Evolutionary conservation across 2,888 invertebrate species (phyloP).

Genomic region (Trichogramma evanescens): DNA sequence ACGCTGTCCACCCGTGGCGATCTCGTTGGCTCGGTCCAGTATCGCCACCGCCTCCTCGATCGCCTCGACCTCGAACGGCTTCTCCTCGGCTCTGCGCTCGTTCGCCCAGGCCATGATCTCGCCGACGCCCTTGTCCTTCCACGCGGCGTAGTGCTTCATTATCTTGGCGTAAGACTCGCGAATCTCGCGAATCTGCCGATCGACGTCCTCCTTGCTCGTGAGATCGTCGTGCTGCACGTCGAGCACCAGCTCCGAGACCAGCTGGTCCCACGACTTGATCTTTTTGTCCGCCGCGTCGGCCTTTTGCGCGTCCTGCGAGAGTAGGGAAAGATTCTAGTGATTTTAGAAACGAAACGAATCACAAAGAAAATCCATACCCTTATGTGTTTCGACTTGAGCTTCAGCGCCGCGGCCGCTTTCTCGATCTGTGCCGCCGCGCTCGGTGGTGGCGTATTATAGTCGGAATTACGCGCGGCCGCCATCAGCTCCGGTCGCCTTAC

Average conservation of each 20-base stretch:
- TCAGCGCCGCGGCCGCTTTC: constrained; percentile 7
- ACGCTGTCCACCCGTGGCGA: constrained; percentile 21
- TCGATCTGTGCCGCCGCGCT: background rate
- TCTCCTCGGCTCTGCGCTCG: constrained; percentile 14
- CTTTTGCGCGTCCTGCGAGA: constrained; percentile 7
- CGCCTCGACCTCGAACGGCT: constrained; percentile 4
- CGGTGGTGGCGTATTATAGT: background rate
- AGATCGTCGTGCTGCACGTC: background rate
- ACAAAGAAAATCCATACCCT: constrained; percentile 9
- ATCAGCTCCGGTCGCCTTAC: constrained; percentile 11
- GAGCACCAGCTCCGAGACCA: constrained; percentile 13
- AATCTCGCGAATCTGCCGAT: constrained; percentile 1
- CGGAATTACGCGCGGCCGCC: background rate
- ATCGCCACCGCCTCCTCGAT: constrained; percentile 18
- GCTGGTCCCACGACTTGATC: constrained; percentile 14
- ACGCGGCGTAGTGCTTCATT: background rate
- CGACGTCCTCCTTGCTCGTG: background rate
- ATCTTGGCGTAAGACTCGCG: constrained; percentile 3
- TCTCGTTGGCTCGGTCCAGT: constrained; percentile 21
- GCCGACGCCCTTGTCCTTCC: constrained; percentile 1
- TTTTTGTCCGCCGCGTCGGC: constrained; percentile 12
- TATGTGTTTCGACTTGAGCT: constrained; percentile 5
- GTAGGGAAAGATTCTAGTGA: no score
- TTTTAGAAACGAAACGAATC: background rate
- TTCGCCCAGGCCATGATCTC: constrained; percentile 14